These are phyloP conservation scores for Eolophus roseicapilla DNA, from an alignment of 2,113 vertebrate genomes.

Conservation along the genomic window DNA sequence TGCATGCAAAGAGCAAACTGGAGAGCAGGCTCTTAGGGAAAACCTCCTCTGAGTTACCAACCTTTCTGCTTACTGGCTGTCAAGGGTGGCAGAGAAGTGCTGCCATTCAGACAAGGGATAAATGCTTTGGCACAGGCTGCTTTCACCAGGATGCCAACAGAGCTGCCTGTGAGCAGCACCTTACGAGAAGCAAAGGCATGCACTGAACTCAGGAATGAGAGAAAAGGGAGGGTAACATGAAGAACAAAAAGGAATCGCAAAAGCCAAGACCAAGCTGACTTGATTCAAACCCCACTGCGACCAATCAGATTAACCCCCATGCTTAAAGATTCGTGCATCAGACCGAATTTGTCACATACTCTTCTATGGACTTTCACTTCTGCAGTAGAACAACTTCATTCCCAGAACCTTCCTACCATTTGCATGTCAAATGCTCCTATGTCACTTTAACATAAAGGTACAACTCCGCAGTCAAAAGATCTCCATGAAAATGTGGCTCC, in stretches of 20 bases:
- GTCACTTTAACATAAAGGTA: background rate
- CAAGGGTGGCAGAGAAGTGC: background rate
- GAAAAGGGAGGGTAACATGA: background rate
- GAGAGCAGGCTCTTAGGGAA: background rate
- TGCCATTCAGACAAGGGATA: background rate
- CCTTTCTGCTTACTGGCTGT: background rate
- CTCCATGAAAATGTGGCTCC: background rate
- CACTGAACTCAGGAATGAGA: background rate
- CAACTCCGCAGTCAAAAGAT: background rate
- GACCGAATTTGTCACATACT: background rate
- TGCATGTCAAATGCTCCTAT: background rate
- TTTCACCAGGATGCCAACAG: background rate
- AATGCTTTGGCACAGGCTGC: background rate
- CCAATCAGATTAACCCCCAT: background rate
- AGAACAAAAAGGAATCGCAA: rapidly evolving
- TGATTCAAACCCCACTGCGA: background rate
- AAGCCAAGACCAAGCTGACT: background rate
- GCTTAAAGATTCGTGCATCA: background rate
- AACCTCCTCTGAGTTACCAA: background rate
- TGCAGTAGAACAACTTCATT: background rate
- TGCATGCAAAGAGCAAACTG: background rate
- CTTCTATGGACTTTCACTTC: background rate
- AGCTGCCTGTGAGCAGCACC: background rate
- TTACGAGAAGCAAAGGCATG: rapidly evolving
- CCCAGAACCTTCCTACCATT: background rate